Evolutionary conservation across 2,888 invertebrate species (phyloP), one percentile per base, ranked within the genome.

Genomic region (Leptarthrus brevirostris): DNA sequence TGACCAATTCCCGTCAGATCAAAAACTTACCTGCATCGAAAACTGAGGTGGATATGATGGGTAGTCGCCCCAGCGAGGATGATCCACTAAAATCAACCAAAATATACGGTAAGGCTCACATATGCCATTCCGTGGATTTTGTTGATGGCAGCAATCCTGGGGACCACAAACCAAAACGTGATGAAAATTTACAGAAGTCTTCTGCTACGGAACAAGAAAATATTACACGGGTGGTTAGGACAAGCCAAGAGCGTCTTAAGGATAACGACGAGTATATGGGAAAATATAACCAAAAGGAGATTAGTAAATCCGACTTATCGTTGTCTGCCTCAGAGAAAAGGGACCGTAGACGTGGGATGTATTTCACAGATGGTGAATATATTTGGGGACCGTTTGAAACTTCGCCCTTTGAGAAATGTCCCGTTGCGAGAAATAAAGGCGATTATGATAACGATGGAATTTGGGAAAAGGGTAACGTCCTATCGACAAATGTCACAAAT

Each of bases 301-400:
- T 69, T 69, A 69, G 69, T 69, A 69, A 52, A 52, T 69, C 69
- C 69, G 52, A 52, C 52, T 69, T 69, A 69, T 69, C 69, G 20
- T 10, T 69, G 30, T 34, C 69, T 34, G 18, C 52, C 12, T 26
- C 52, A 12, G 69, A 16, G 12, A 77, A 74, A 74, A 54, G 76
- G 72, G 74, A 66, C 8, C 76, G 78, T 66, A 78, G 78, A 64
- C 77, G 77, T 74, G 80, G 79, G 73, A 78, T 80, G 76, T 80
- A 78, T 76, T 81, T 79, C 70, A 81, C 80, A 72, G 81, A 81
- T 70, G 80, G 81, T 66, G 73, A 75, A 52, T 75, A 69, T 56
- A 58, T 75, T 16, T 75, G 72, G 73, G 64, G 58, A 36, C 70
- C 75, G 61, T 71, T 34, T 71, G 71, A 74, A 0, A 49, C 12